Conservation (phyloP, 2,113 vertebrate genomes). For the Ardeotis arabs region DNA sequence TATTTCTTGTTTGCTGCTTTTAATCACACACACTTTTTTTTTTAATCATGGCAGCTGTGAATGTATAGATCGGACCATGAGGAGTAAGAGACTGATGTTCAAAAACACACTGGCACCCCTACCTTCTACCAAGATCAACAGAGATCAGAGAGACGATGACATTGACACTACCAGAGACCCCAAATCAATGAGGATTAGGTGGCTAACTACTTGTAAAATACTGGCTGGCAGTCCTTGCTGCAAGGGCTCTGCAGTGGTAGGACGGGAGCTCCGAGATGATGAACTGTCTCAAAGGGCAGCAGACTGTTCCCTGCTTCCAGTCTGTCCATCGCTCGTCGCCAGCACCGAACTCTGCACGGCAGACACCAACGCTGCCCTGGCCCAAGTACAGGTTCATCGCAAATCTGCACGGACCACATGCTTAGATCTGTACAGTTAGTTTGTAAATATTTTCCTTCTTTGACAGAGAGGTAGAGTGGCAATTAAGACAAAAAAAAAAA, state of each 20-base stretch:
- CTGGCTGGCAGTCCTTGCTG: neutral
- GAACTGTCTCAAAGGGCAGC: neutral
- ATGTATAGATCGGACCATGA: neutral
- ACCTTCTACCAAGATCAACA: neutral
- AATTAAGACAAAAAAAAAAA: neutral
- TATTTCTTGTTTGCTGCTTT: neutral
- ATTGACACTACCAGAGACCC: neutral
- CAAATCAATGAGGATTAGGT: neutral
- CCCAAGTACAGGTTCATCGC: neutral
- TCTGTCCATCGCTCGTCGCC: neutral
- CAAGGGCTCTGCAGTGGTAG: neutral
- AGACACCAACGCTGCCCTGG: neutral
- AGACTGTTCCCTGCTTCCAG: neutral
- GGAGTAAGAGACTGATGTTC: neutral
- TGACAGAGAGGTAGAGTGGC: neutral
- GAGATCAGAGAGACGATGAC: neutral
- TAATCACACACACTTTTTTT: neutral
- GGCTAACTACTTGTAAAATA: neutral
- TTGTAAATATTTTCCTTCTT: neutral
- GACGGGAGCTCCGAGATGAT: neutral
- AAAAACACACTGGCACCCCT: neutral
- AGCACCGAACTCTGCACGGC: neutral
- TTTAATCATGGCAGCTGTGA: neutral
- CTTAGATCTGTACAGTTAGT: accelerated
- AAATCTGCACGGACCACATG: accelerated